phyloP scores from a whole-genome alignment of 2,113 vertebrate species.

The Mormyrus iriodes region DNA sequence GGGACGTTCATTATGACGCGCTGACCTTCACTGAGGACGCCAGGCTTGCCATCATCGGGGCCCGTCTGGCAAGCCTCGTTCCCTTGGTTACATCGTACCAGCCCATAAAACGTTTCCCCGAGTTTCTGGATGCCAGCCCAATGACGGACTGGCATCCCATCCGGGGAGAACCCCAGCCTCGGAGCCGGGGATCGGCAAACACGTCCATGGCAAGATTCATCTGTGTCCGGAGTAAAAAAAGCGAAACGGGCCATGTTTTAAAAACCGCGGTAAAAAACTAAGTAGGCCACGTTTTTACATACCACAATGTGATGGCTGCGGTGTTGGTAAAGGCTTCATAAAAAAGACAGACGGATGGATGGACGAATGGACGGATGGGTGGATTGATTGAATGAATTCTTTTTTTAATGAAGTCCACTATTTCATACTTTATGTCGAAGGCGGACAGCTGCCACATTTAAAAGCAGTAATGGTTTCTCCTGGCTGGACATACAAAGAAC shows the following conservation, averaged over 20 bases:
- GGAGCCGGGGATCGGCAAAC: neutral
- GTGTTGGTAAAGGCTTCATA: no score
- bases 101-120: neutral
- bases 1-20: neutral
- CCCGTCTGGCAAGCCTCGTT: neutral
- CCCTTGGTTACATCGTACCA: neutral
- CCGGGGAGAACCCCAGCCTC: neutral
- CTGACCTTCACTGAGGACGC: neutral
- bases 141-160: neutral
- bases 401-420: neutral
- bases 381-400: neutral
- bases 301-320: neutral
- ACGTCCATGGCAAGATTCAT: neutral
- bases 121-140: neutral
- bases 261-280: neutral
- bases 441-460: constrained; percentile 13
- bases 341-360: neutral
- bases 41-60: neutral
- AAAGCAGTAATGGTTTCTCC: constrained; percentile 29
- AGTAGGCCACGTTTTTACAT: no score
- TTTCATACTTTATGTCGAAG: neutral
- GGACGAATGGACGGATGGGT: neutral
- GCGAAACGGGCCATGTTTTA: neutral
- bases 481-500: constrained; percentile 39
- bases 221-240: neutral